Conservation (phyloP, 2,113 vertebrate species). For the Panthera uncia region DNA sequence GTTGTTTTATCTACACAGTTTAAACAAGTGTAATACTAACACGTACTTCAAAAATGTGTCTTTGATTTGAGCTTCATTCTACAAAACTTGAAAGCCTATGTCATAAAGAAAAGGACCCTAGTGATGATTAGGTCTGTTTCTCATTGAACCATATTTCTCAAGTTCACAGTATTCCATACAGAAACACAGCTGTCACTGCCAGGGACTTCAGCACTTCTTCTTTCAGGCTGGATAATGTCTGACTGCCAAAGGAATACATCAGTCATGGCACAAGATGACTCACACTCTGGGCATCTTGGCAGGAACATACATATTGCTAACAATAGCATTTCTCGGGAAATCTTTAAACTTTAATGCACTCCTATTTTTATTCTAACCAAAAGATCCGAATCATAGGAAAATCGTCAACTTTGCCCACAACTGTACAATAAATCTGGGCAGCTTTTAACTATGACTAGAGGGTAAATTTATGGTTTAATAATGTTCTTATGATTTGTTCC, state of each 20-base stretch:
- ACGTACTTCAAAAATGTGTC: background rate
- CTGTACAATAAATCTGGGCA: background rate
- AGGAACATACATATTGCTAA: conserved; percentile 5
- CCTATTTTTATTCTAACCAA: conserved; percentile 31
- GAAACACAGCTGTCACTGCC: background rate
- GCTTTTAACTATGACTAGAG: background rate
- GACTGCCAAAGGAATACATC: conserved; percentile 27
- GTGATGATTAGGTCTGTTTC: background rate
- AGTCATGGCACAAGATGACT: conserved; percentile 40
- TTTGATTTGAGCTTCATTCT: background rate
- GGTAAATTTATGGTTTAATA: background rate
- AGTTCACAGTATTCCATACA: background rate
- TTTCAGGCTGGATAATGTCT: background rate
- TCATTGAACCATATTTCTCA: background rate
- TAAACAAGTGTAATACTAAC: background rate
- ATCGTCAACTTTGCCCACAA: background rate
- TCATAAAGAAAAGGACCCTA: background rate
- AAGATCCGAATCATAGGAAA: background rate
- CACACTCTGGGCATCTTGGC: background rate
- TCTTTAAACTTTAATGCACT: background rate
- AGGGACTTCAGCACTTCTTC: background rate
- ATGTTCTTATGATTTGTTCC: background rate
- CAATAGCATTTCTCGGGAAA: conserved; percentile 52
- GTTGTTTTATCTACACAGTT: background rate
- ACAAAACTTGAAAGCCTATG: background rate